phyloP scores from a whole-genome alignment of 2,888 invertebrate genomes.

The Amphiduros pacificus region DNA sequence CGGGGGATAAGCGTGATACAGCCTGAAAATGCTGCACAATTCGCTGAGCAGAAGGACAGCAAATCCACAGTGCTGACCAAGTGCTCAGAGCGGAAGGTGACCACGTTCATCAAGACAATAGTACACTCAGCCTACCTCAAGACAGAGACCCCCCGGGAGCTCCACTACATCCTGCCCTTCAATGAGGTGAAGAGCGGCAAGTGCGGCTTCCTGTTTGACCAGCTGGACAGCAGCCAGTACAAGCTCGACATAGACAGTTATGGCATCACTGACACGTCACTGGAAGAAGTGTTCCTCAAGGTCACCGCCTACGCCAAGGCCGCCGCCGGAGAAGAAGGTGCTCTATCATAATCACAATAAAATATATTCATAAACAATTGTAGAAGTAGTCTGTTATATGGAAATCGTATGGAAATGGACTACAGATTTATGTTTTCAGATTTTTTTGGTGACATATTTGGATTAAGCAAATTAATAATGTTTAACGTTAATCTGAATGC shows the following conservation, averaged over 20 bases:
- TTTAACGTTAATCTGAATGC: too few relatives aligned
- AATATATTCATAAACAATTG: too few relatives aligned
- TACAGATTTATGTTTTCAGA: too few relatives aligned
- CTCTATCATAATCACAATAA: too few relatives aligned
- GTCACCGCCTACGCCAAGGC: slow-evolving; percentile 47
- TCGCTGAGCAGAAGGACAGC: neutral
- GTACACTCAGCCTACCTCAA: slow-evolving; percentile 48
- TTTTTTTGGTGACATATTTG: too few relatives aligned
- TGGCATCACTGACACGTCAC: slow-evolving; percentile 15
- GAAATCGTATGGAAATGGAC: too few relatives aligned
- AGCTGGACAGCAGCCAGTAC: slow-evolving; percentile 6
- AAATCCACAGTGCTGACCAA: slow-evolving; percentile 20
- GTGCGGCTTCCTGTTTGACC: slow-evolving; percentile 31
- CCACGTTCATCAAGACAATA: slow-evolving; percentile 45
- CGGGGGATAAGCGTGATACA: slow-evolving; percentile 6
- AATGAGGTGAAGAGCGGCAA: slow-evolving; percentile 56
- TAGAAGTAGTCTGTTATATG: too few relatives aligned
- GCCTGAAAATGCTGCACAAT: neutral
- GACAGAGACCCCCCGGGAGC: slow-evolving; percentile 41
- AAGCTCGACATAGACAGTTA: slow-evolving; percentile 12
- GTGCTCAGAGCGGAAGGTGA: slow-evolving; percentile 40
- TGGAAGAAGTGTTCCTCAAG: slow-evolving; percentile 42
- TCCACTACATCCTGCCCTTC: slow-evolving; percentile 49
- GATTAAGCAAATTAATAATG: too few relatives aligned
- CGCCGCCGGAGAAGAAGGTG: too few relatives aligned